Evolutionary conservation across 2,888 invertebrate species (phyloP).

Genomic region (Empis livida): DNA sequence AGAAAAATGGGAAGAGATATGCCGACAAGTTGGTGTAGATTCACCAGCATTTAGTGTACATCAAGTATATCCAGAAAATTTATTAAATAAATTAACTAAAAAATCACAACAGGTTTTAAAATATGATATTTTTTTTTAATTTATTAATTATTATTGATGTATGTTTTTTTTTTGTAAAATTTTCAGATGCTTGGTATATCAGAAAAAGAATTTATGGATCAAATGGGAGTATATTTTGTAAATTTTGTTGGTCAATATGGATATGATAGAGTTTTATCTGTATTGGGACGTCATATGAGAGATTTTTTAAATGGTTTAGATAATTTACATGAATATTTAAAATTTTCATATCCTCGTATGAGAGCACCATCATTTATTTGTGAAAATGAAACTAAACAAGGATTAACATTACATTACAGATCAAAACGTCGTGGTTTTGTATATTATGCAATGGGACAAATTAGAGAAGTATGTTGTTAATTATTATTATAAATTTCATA

Average conservation of each 20-base stretch:
- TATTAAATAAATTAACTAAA: constrained; percentile 72
- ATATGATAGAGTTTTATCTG: constrained; percentile 81
- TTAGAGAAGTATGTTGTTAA: constrained; percentile 55
- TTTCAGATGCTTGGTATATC: constrained; percentile 69
- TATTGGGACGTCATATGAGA: constrained; percentile 83
- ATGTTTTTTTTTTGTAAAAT: neutral
- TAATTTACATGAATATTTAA: constrained; percentile 92
- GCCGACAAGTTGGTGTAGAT: constrained; percentile 72
- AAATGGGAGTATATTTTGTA: constrained; percentile 89
- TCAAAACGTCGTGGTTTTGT: constrained; percentile 89
- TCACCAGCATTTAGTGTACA: constrained; percentile 80
- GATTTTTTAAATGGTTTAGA: constrained; percentile 94
- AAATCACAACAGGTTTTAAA: constrained; percentile 76
- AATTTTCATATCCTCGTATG: constrained; percentile 85
- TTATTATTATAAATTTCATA: no score
- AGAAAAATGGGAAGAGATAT: constrained; percentile 84
- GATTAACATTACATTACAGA: constrained; percentile 84
- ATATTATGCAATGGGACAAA: constrained; percentile 95
- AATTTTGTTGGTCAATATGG: constrained; percentile 89
- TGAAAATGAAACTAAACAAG: constrained; percentile 86
- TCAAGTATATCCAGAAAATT: constrained; percentile 84
- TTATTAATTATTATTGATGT: neutral
- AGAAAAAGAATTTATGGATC: constrained; percentile 82
- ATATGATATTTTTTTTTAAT: no score
- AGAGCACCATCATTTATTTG: constrained; percentile 94